These are phyloP conservation scores for Aphelenchoides avenae DNA, from an alignment of 1,140 invertebrate genomes.

Conservation along the genomic window DNA sequence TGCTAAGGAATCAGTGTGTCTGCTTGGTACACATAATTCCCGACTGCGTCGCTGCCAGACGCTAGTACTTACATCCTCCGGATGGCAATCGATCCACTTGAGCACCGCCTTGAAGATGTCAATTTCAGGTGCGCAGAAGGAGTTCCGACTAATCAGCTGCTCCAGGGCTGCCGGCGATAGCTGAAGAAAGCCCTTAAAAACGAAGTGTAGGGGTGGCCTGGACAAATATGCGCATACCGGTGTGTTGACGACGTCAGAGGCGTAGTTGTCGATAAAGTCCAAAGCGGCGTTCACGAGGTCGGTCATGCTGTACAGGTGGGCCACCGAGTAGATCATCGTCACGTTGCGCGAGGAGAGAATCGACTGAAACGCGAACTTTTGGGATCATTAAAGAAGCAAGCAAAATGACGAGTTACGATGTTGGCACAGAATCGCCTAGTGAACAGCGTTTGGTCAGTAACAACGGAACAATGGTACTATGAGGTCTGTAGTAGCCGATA, in stretches of 20 bases:
- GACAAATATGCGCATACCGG: no score
- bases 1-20: no score
- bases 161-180: slow-evolving; percentile 54
- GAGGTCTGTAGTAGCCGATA: no score
- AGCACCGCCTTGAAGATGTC: slow-evolving; percentile 85
- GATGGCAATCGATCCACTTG: slow-evolving; percentile 77
- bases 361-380: no score
- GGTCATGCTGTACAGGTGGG: slow-evolving; percentile 70
- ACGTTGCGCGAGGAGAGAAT: slow-evolving; percentile 81
- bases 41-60: no score
- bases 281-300: slow-evolving; percentile 67
- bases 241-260: slow-evolving; percentile 72
- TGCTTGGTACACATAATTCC: no score
- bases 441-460: no score
- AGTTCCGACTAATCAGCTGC: slow-evolving; percentile 81
- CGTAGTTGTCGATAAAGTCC: slow-evolving; percentile 80
- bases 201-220: no score
- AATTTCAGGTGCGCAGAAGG: slow-evolving; percentile 89
- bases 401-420: no score
- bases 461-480: no score
- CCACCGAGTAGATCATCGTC: slow-evolving; percentile 85
- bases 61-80: slow-evolving; percentile 69
- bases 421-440: no score
- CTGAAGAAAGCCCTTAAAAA: slow-evolving; percentile 37
- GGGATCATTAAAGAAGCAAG: no score